Conservation (phyloP, 1,140 invertebrate species). For the Paraescarpia echinospica region DNA sequence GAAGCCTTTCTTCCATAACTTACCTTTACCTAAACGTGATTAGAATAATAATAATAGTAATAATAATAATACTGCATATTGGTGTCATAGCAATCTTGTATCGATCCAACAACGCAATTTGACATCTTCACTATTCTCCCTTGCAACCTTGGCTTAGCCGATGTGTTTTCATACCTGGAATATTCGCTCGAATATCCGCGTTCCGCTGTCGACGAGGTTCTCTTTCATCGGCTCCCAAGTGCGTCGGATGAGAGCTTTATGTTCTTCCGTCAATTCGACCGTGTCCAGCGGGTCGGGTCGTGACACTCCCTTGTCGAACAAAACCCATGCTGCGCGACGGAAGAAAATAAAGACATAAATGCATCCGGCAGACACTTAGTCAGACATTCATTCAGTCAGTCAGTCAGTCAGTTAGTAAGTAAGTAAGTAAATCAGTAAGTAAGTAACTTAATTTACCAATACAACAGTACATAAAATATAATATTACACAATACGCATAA, state of each 20-base stretch:
- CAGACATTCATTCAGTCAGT: neutral
- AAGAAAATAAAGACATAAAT: neutral
- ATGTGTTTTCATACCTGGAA: slow-evolving; percentile 15
- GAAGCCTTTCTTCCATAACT: too few relatives aligned
- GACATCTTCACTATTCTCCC: too few relatives aligned
- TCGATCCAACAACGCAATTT: too few relatives aligned
- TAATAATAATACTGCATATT: too few relatives aligned
- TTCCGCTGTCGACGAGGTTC: slow-evolving; percentile 11
- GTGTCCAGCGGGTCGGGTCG: neutral
- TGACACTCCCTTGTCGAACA: neutral
- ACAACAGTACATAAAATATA: too few relatives aligned
- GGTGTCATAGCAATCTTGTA: too few relatives aligned
- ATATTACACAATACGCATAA: too few relatives aligned
- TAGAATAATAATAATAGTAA: too few relatives aligned
- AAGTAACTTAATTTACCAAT: too few relatives aligned
- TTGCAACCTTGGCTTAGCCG: too few relatives aligned
- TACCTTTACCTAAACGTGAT: too few relatives aligned
- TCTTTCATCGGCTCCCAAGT: slow-evolving; percentile 6
- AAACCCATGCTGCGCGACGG: neutral
- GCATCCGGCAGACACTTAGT: neutral
- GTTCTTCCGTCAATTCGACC: neutral
- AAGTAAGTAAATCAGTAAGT: neutral
- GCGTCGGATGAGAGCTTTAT: neutral
- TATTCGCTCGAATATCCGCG: neutral
- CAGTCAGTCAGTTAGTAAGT: neutral